phyloP scores from a whole-genome alignment of 2,888 invertebrate genomes.

The Timandra comae region DNA sequence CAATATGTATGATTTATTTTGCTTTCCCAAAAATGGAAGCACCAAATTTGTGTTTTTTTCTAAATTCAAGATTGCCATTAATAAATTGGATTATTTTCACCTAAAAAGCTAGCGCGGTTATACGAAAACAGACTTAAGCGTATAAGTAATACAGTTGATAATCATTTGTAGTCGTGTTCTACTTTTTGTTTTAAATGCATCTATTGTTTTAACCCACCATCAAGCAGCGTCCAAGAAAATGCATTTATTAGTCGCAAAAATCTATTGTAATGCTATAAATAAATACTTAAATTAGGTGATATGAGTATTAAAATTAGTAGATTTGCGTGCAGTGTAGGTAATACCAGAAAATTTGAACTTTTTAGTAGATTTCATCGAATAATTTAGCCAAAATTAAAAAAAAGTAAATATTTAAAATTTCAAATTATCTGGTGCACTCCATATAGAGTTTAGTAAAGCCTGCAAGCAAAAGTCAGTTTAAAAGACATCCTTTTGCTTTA shows the following conservation, averaged over 20 bases:
- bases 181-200: conserved; percentile 77
- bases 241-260: conserved; percentile 25
- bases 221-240: conserved; percentile 72
- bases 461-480: too few relatives aligned
- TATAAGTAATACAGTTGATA: conserved; percentile 25
- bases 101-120: conserved; percentile 50
- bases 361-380: too few relatives aligned
- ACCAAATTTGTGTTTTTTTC: conserved; percentile 21
- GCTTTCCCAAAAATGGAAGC: conserved; percentile 61
- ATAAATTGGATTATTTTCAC: conserved; percentile 15
- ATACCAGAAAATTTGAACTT: too few relatives aligned
- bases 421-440: too few relatives aligned
- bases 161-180: conserved; percentile 79
- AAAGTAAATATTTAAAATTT: too few relatives aligned
- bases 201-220: conserved; percentile 65
- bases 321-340: too few relatives aligned
- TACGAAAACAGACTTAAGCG: conserved; percentile 21
- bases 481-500: too few relatives aligned
- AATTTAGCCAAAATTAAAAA: too few relatives aligned
- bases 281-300: too few relatives aligned
- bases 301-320: too few relatives aligned
- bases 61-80: conserved; percentile 27
- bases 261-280: background rate
- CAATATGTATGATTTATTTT: conserved; percentile 15
- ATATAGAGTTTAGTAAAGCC: too few relatives aligned